These are phyloP conservation scores for Alaudala cheleensis DNA, from an alignment of 2,113 vertebrate species.

Conservation along the genomic window DNA sequence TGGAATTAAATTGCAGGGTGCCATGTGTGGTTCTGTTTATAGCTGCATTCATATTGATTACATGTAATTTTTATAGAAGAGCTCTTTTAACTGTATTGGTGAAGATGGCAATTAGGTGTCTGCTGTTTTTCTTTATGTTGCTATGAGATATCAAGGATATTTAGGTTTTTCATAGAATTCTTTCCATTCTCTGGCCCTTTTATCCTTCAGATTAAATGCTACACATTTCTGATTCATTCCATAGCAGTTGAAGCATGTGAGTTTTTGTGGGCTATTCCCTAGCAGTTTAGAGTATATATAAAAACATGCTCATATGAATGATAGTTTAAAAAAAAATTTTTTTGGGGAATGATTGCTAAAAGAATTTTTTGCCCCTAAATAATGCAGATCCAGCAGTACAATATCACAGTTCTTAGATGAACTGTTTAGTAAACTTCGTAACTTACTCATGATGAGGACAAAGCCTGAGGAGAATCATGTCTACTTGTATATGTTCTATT, in stretches of 20 bases:
- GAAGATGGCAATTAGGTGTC: constrained; percentile 49
- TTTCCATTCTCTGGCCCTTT: not conserved
- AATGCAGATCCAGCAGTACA: not conserved
- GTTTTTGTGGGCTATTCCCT: not conserved
- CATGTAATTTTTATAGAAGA: constrained; percentile 63
- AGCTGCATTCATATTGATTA: constrained; percentile 69
- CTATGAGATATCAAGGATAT: not conserved
- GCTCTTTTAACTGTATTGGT: constrained; percentile 48
- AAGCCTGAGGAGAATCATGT: not conserved
- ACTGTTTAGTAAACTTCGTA: not conserved
- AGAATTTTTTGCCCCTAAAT: not conserved
- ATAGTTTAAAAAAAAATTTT: not conserved
- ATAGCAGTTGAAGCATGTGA: not conserved
- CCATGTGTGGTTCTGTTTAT: constrained; percentile 59
- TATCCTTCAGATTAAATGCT: not conserved
- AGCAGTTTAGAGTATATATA: not conserved
- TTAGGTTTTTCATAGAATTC: not conserved
- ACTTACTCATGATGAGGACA: not conserved
- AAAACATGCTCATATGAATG: not conserved
- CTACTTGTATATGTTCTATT: not conserved
- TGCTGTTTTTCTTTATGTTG: not conserved
- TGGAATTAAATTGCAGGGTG: constrained; percentile 67
- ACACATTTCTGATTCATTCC: not conserved
- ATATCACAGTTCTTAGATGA: not conserved
- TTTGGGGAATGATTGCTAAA: not conserved